Base-by-base conservation (phyloP, 2,113 vertebrate species). In the Pampusana beccarii region DNA sequence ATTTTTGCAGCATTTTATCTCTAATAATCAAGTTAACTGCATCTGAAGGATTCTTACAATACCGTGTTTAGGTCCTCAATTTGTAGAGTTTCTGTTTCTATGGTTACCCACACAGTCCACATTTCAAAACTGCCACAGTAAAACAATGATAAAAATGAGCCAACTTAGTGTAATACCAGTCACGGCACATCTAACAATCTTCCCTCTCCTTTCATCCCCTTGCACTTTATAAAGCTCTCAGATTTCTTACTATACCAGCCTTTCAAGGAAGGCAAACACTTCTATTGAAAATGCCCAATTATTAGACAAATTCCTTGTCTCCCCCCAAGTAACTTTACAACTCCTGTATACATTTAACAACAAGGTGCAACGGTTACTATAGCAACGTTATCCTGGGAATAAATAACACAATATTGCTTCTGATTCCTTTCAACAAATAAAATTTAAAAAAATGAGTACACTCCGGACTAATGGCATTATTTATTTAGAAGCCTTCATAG, bases 11-110 rank as follows among this genome's bases (percentile, higher is more conserved):
- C 34, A 70, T 80, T 79, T 31, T 93, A 72, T 71, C 95, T 88
- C 78, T 53, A 74, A 96, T 78, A 90, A 89, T 78, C 95, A 36
- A 86, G 74, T n/a, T 51, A 66, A 92, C 80, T 28, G 6, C n/a
- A 21, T 78, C 85, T 80, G 90, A 46, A 91, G 95, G 84, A 62
- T 89, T 89, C 88, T 93, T 90, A 86, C 91, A 36, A 33, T 26
- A 10, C 44, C 3, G 6, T 72, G 82, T 48, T 79, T 48, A 73
- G 88, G 91, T 29, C 80, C 90, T 92, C 89, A 65, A 71, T 97
- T 96, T 95, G 92, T 84, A 67, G 96, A 94, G 87, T 97, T 96
- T 94, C 86, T 69, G 98, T 98, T 98, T 96, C 98, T 97, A 98
- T 98, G 97, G 98, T 78, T 97, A 98, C 95, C 61, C 92, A 80